Percentiles rank a stretch among this genome's conserved stretches.
Conservation (phyloP, 2,113 vertebrate species). For the Sphyrna mokarran region DNA sequence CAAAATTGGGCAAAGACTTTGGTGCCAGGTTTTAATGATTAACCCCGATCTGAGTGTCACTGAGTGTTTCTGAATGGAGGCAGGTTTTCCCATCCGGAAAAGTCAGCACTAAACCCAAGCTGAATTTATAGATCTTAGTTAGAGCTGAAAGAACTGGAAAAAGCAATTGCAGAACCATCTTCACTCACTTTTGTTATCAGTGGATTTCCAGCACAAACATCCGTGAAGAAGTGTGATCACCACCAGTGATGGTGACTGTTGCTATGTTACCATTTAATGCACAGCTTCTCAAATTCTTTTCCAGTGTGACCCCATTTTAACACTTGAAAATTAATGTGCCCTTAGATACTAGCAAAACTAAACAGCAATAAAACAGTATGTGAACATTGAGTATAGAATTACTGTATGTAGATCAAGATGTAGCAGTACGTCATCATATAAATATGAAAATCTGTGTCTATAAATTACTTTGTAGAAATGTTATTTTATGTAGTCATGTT, state of each 20-base stretch:
- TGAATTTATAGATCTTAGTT: not conserved
- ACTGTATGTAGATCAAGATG: no score
- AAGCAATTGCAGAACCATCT: not conserved
- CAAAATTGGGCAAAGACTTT: not conserved
- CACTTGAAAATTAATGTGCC: no score
- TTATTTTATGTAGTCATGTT: no score
- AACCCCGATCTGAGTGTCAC: not conserved
- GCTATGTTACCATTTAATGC: not conserved
- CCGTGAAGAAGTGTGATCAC: not conserved
- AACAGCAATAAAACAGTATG: no score
- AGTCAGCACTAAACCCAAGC: not conserved
- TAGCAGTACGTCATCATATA: no score
- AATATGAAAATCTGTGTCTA: no score
- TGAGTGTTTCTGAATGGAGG: not conserved
- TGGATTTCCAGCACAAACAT: not conserved
- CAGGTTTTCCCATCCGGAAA: not conserved
- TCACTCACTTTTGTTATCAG: not conserved
- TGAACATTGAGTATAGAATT: no score
- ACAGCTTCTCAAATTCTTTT: no score
- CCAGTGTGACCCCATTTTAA: no score
- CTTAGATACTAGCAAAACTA: no score
- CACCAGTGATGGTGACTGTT: not conserved
- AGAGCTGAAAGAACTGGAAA: not conserved
- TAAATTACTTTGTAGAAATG: no score
- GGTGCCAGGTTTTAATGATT: not conserved